Evolutionary conservation across 2,113 vertebrate species (phyloP), one percentile per base, ranked within the genome.

Genomic region (Cichladusa arquata): DNA sequence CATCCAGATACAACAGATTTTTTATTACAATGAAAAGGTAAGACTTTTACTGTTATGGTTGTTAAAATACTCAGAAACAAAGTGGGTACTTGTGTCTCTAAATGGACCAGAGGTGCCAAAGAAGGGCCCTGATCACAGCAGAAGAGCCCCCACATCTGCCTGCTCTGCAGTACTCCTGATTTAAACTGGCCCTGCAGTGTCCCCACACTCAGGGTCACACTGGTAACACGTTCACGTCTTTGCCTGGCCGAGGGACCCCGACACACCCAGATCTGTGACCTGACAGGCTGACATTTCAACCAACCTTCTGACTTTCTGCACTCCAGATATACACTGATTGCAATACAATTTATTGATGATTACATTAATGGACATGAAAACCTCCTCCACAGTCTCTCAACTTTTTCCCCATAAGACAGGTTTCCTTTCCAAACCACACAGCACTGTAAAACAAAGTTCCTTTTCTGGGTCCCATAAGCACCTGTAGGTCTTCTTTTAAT

Each of bases 251-350:
- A 57, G 38, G 40, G 42, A 72, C 20, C 7, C 29, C 15, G 6
- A 70, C 0, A 0, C 9, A n/a, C 11, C 36, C 0, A 0, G 40
- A 36, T 48, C 36, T 29, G 34, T 5, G n/a, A 14, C 58, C 61
- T 42, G 45, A 58, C 51, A 61, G 62, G 25, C 3, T 80, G 56
- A 57, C 33, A 47, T 64, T 94, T 84, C 73, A 91, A 19, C 15
- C 26, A 42, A 33, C 19, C 93, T 74, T 83, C 42, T 81, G 77
- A 50, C 33, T 50, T 66, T 73, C 72, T 88, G 33, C 38, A 18
- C 64, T 42, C 23, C 5, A 0, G 14, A 62, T 26, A 50, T 38
- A 56, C 11, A 58, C 18, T 62, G 36, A 86, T 25, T 62, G 54
- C 0, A 0, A 78, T 15, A 23, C 26, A 78, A 53, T 16, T 53